A percentile compares a stretch with the other conserved stretches of the same genome.
Conservation (phyloP, 92 coral and sea anemone species). For the Umimayanthus chanpuru region DNA sequence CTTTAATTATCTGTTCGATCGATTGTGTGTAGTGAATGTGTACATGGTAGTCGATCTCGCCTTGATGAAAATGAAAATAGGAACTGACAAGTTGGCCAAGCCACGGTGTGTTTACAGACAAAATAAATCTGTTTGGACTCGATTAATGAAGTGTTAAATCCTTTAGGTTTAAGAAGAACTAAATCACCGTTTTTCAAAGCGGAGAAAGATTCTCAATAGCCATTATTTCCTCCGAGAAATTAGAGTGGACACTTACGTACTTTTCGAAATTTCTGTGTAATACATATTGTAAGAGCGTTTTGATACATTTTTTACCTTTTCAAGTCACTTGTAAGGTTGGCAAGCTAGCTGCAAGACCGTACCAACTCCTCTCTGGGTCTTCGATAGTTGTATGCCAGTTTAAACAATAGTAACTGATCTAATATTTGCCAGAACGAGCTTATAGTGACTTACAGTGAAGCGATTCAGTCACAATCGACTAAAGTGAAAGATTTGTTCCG, state of each 20-base stretch:
- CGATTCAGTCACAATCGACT: neutral
- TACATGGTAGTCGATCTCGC: no score
- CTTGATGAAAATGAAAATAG: neutral
- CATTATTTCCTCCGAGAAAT: neutral
- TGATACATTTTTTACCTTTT: neutral
- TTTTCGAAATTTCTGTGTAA: neutral
- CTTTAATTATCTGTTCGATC: neutral
- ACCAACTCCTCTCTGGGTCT: neutral
- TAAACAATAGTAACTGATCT: neutral
- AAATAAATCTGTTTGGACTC: neutral
- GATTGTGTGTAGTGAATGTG: neutral
- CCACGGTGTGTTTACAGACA: neutral
- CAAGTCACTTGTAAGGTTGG: neutral
- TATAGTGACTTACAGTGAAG: neutral
- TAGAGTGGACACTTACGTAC: neutral
- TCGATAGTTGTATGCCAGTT: neutral
- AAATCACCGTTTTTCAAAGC: neutral
- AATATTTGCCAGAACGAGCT: neutral
- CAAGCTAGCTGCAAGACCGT: neutral
- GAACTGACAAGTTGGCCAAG: neutral
- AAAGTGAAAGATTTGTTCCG: neutral
- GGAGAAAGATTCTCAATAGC: neutral
- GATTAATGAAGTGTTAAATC: constrained; percentile 2
- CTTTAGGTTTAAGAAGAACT: neutral
- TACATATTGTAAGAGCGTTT: neutral